These are phyloP conservation scores for Stenolophus ochropezus DNA, from an alignment of 2,888 invertebrate species.

Conservation along the genomic window DNA sequence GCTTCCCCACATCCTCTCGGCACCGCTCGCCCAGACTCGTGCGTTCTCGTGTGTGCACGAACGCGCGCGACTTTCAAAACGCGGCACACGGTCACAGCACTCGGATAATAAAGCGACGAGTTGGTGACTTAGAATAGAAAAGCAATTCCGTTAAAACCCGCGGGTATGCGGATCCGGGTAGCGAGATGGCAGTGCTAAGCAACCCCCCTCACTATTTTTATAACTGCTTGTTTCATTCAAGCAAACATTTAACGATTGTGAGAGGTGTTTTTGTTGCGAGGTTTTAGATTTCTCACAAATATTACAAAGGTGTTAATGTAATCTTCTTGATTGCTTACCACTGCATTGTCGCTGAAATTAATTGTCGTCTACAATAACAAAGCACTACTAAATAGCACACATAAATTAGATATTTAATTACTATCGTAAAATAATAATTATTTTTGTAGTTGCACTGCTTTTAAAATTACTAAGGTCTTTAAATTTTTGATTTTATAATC, in stretches of 20 bases:
- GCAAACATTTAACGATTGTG: constrained; percentile 34
- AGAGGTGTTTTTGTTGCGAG: constrained; percentile 9
- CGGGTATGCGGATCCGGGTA: constrained; percentile 20
- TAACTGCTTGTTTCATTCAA: constrained; percentile 36
- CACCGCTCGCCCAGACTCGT: background rate
- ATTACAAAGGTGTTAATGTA: constrained; percentile 5
- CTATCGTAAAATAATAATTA: too few species aligned
- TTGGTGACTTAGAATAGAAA: constrained; percentile 51
- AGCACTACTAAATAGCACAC: background rate
- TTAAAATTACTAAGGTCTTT: background rate
- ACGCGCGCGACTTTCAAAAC: constrained; percentile 57
- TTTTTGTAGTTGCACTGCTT: too few species aligned
- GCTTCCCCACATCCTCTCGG: background rate
- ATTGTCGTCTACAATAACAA: background rate
- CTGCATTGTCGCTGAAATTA: background rate
- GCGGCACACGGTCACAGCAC: constrained; percentile 44
- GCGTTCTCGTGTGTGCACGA: constrained; percentile 48
- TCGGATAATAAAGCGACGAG: constrained; percentile 54
- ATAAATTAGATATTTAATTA: too few species aligned
- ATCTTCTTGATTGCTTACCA: constrained; percentile 2
- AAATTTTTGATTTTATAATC: background rate
- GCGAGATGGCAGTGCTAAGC: constrained; percentile 1
- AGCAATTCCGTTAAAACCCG: constrained; percentile 59
- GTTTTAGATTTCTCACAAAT: constrained; percentile 6
- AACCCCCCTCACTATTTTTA: constrained; percentile 6